phyloP scores from a whole-genome alignment of 2,797 vertebrate species.

The Rhinatrema bivittatum region DNA sequence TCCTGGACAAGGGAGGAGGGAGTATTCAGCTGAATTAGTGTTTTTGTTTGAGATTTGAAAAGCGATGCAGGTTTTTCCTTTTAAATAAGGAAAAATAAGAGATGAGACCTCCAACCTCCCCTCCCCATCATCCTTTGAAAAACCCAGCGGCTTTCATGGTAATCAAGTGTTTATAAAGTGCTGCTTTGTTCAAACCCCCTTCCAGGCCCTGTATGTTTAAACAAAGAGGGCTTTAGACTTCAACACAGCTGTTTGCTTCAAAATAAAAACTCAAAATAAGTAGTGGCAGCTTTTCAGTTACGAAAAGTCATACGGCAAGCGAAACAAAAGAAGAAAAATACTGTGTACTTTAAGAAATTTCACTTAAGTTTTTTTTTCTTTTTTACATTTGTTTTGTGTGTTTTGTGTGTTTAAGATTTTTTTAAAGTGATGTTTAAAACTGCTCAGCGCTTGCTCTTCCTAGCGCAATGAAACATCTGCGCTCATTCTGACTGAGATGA shows the following conservation, averaged over 20 bases:
- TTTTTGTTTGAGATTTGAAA: background rate
- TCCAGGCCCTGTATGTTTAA: constrained; percentile 54
- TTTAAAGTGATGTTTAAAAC: constrained; percentile 40
- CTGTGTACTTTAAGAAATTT: constrained; percentile 44
- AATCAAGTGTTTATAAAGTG: constrained; percentile 58
- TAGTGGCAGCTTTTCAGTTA: constrained; percentile 59
- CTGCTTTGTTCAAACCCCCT: constrained; percentile 55
- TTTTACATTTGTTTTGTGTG: constrained; percentile 4
- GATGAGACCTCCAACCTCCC: background rate
- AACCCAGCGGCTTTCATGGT: constrained; percentile 49
- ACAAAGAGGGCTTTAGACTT: constrained; percentile 63
- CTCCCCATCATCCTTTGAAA: constrained; percentile 27
- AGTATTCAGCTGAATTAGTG: background rate
- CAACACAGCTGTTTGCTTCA: constrained; percentile 69
- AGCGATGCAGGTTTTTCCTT: background rate
- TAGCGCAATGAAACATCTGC: constrained; percentile 55
- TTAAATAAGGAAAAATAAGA: background rate
- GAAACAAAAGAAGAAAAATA: constrained; percentile 55
- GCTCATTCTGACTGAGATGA: constrained; percentile 56
- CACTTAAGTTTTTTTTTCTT: constrained; percentile 57
- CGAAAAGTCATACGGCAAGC: constrained; percentile 43
- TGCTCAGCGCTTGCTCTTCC: constrained; percentile 36
- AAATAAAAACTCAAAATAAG: constrained; percentile 64
- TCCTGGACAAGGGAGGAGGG: background rate
- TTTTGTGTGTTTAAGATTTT: background rate